Evolutionary conservation across 2,113 vertebrate genomes (phyloP).

Genomic region (Ammodytes marinus): DNA sequence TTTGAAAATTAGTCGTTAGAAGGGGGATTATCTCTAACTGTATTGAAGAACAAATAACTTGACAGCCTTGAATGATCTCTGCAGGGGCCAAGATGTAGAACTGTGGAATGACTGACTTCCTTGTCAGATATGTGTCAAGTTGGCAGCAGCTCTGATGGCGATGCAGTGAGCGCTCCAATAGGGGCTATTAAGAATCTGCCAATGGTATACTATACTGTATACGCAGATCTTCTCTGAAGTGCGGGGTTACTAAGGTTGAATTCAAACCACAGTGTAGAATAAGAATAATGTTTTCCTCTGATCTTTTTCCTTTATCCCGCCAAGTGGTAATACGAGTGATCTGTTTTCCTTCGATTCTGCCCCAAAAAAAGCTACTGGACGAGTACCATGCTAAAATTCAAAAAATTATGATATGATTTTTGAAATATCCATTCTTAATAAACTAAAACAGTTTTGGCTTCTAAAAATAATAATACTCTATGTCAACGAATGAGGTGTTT

Average conservation of each 20-base stretch:
- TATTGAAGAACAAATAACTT: conserved; percentile 45
- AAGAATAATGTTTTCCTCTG: conserved; percentile 32
- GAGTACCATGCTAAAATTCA: neutral
- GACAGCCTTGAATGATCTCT: conserved; percentile 29
- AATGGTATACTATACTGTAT: neutral
- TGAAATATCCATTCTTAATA: conserved; percentile 5
- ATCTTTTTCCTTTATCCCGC: conserved; percentile 21
- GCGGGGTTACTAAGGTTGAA: conserved; percentile 45
- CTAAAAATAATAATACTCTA: conserved; percentile 4
- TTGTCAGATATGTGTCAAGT: conserved; percentile 48
- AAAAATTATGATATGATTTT: neutral
- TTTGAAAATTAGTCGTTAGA: conserved; percentile 51
- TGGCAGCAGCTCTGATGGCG: conserved; percentile 41
- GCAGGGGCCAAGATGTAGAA: conserved; percentile 1
- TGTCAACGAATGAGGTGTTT: neutral
- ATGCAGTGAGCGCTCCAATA: conserved; percentile 43
- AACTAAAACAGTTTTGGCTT: neutral
- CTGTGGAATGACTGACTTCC: conserved; percentile 42
- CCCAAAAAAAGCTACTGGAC: conserved; percentile 21
- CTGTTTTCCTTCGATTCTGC: conserved; percentile 9
- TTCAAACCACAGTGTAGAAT: conserved; percentile 41
- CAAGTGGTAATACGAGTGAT: conserved; percentile 20
- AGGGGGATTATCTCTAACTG: conserved; percentile 44
- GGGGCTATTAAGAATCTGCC: conserved; percentile 59
- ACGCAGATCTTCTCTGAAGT: conserved; percentile 42